phyloP scores from a whole-genome alignment of 1,140 invertebrate species.

The Leptinotarsa undecemlineata region DNA sequence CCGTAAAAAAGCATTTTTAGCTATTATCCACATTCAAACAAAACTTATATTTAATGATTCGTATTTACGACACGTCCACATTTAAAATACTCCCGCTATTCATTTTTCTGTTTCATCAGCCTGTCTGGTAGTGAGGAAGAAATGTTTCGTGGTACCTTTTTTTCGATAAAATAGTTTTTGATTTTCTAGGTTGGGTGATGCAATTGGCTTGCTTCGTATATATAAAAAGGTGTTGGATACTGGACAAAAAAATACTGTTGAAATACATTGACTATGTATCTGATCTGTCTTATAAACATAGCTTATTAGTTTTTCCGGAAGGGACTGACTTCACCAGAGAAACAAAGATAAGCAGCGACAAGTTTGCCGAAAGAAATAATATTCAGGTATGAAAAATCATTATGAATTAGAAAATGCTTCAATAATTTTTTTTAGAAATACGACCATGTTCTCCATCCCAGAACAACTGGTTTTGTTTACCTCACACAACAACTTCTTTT shows the following conservation, averaged over 20 bases:
- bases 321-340: constrained; percentile 81
- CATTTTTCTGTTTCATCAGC: too few relatives aligned
- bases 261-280: constrained; percentile 76
- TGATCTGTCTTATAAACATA: constrained; percentile 64
- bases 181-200: constrained; percentile 81
- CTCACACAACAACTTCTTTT: constrained; percentile 69
- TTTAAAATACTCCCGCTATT: too few relatives aligned
- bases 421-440: constrained; percentile 59
- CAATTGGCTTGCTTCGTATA: constrained; percentile 83
- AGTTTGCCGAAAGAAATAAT: constrained; percentile 71
- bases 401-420: neutral
- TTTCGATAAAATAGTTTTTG: neutral
- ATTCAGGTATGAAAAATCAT: constrained; percentile 57
- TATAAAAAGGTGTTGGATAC: constrained; percentile 79
- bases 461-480: constrained; percentile 82
- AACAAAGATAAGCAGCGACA: constrained; percentile 73
- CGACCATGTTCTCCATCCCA: constrained; percentile 79
- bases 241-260: constrained; percentile 70
- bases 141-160: neutral
- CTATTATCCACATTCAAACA: too few relatives aligned
- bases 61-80: too few relatives aligned
- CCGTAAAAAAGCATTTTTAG: too few relatives aligned
- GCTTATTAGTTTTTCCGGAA: constrained; percentile 85
- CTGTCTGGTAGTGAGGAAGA: too few relatives aligned
- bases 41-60: too few relatives aligned